phyloP scores from a whole-genome alignment of 2,113 vertebrate species.

The Rhizomys pruinosus region DNA sequence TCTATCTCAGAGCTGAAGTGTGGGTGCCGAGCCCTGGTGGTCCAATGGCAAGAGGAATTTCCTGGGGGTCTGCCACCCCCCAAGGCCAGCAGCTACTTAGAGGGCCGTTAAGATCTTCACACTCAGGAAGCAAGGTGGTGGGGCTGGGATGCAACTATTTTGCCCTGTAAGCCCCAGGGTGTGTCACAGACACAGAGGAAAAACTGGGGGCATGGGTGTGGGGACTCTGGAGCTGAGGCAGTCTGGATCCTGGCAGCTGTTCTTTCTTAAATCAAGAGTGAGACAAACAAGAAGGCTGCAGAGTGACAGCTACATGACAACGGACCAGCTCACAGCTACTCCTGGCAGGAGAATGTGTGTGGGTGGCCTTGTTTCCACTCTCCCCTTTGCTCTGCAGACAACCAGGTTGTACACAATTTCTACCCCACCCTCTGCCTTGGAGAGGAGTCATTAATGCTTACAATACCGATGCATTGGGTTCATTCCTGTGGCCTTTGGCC shows the following conservation, averaged over 20 bases:
- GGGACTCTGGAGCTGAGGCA: neutral
- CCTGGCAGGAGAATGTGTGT: neutral
- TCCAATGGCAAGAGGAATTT: neutral
- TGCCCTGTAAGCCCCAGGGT: neutral
- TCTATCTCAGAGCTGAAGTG: slow-evolving; percentile 2
- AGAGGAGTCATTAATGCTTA: neutral
- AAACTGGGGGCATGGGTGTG: neutral
- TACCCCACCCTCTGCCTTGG: neutral
- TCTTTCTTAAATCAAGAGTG: neutral
- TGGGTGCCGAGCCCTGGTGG: neutral
- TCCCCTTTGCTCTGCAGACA: slow-evolving; percentile 8
- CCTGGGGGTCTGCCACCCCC: neutral
- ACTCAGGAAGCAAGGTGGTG: neutral
- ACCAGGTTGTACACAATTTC: neutral
- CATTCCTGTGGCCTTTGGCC: neutral
- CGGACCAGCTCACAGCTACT: neutral
- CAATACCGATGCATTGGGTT: neutral
- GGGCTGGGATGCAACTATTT: neutral
- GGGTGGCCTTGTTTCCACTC: slow-evolving; percentile 40
- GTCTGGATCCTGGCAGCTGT: neutral
- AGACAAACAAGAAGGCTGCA: neutral
- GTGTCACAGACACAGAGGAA: neutral
- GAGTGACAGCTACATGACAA: neutral
- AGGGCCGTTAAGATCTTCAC: neutral
- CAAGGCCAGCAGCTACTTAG: neutral